Evolutionary conservation across 2,113 vertebrate genomes (phyloP), one percentile per base, ranked within the genome.

Genomic region (Hiodon alosoides): DNA sequence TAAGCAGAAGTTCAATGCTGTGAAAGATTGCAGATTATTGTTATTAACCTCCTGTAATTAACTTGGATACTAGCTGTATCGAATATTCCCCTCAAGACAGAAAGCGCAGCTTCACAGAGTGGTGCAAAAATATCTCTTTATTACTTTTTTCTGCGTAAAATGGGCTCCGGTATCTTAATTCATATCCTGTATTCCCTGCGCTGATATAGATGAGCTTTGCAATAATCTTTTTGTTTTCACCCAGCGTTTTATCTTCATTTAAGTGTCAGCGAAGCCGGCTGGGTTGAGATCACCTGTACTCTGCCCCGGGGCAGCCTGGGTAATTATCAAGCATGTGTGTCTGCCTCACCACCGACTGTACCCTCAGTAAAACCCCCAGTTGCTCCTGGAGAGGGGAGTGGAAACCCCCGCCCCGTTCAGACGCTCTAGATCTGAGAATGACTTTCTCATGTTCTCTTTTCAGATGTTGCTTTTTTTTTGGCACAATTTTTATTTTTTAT

Each of bases 241-340:
- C 16, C n/a, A 54, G 61, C 48, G 52, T 14, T 77, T 77, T 53
- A 77, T 77, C 75, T 70, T 76, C 69, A 64, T 77, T 77, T 65
- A 71, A 59, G 71, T 77, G 53, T 77, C 11, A 4, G 14, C 61
- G 61, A 72, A 66, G 61, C 61, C 64, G 16, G 60, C 68, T 68
- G 31, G 64, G 65, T 71, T 71, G 50, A 9, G 57, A 67, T 72
- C 61, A 72, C 78, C 73, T 68, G 73, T 17, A 7, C 69, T 60
- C 53, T 64, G 61, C 17, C 78, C 58, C 47, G 17, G 46, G 69
- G 64, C 73, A 59, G 8, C 73, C 48, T 16, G 55, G 61, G 62
- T 71, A 66, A 71, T 79, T 76, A 79, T 65, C 64, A 59, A 4
- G n/a, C 55, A 52, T 50, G 61, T 59, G 50, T 61, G 8, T 54